Evolutionary conservation across 2,888 invertebrate genomes (phyloP).

Genomic region (Gerris lacustris): DNA sequence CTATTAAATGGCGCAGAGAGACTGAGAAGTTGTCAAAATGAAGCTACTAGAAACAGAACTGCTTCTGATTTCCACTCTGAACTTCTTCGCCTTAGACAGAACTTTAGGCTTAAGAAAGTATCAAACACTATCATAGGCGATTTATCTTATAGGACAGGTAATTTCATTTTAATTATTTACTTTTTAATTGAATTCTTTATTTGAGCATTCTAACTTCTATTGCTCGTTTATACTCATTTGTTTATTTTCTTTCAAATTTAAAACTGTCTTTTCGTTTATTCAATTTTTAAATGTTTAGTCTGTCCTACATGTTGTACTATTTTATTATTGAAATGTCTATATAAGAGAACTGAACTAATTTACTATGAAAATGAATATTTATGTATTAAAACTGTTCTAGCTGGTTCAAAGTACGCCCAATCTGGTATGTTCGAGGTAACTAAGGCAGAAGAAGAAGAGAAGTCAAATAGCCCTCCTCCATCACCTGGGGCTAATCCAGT

Average conservation of each 20-base stretch:
- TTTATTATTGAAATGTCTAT: too few species aligned
- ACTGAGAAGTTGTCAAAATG: conserved; percentile 65
- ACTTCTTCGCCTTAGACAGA: conserved; percentile 71
- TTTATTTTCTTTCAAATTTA: too few species aligned
- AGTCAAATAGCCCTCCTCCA: conserved; percentile 42
- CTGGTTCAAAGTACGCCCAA: conserved; percentile 86
- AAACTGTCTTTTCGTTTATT: too few species aligned
- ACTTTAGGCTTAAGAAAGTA: conserved; percentile 92
- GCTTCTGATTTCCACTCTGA: conserved; percentile 89
- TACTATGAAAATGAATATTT: too few species aligned
- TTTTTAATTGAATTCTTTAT: background rate
- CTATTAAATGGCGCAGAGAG: conserved; percentile 76
- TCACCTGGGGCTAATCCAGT: conserved; percentile 38
- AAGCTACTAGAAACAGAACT: conserved; percentile 61
- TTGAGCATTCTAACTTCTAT: background rate
- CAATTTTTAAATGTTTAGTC: too few species aligned
- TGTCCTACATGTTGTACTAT: too few species aligned
- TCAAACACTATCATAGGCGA: conserved; percentile 91
- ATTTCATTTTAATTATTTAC: background rate
- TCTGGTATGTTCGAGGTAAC: conserved; percentile 85
- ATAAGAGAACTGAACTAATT: too few species aligned
- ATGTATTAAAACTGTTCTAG: conserved; percentile 35
- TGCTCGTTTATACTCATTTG: too few species aligned
- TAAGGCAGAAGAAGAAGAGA: conserved; percentile 67
- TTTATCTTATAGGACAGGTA: conserved; percentile 77